phyloP scores from a whole-genome alignment of 2,113 vertebrate species.

The Pelvicachromis taeniatus region DNA sequence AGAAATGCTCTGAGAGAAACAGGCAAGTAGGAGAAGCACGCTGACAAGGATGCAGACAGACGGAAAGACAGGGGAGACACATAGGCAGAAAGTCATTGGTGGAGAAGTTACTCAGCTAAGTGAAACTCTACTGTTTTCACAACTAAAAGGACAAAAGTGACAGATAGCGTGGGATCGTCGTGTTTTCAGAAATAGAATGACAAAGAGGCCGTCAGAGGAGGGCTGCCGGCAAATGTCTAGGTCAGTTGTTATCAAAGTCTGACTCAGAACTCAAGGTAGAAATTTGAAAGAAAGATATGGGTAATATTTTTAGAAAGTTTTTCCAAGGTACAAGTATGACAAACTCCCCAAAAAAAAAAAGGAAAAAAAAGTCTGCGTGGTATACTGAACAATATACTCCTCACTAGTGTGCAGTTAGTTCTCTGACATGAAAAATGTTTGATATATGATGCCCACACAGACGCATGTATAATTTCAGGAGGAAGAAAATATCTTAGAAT shows the following conservation, averaged over 20 bases:
- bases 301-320: conserved; percentile 33
- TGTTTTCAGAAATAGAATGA: conserved; percentile 24
- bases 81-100: conserved; percentile 16
- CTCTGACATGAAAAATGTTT: conserved; percentile 7
- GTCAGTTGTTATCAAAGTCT: conserved; percentile 39
- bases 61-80: conserved; percentile 15
- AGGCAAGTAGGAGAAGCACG: neutral
- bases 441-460: conserved; percentile 1
- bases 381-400: neutral
- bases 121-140: conserved; percentile 34
- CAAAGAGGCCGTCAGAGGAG: conserved; percentile 9
- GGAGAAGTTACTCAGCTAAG: conserved; percentile 34
- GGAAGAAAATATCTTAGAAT: neutral
- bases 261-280: conserved; percentile 8
- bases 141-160: conserved; percentile 41
- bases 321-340: conserved; percentile 2
- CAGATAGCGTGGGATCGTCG: conserved; percentile 45
- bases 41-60: conserved; percentile 32
- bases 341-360: neutral
- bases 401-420: neutral
- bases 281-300: neutral
- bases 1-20: neutral
- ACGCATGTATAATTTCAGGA: neutral
- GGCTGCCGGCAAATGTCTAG: conserved; percentile 29
- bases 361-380: neutral